Base-by-base conservation (phyloP, 2,113 vertebrate genomes). In the Pomatostomus ruficeps region DNA sequence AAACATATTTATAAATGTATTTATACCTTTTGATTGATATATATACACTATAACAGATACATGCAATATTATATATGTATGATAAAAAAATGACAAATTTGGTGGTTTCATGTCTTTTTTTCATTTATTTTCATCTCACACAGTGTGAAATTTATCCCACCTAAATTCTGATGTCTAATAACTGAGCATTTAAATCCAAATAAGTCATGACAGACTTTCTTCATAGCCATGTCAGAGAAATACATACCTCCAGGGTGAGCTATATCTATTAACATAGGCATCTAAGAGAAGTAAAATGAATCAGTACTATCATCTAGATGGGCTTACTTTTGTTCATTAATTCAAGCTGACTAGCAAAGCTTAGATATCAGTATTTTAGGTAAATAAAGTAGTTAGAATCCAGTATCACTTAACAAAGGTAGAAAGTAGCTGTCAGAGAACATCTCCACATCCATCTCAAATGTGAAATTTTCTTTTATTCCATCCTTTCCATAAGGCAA, bases 401-500 rank as follows among this genome's bases (percentile, higher is more conserved):
- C 10, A 65, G 15, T 17, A 66, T 40, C 62, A 40, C 1, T 1
- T n/a, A 70, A 62, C 20, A 63, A 48, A 71, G 25, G 49, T 48
- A 61, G 73, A 93, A 91, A 73, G 25, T 29, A 83, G 11, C n/a
- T 83, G 76, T 59, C 67, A 75, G 43, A 59, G 28, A 89, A 76
- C 11, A 43, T 19, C 43, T 33, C 7, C 31, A 35, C 23, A 62
- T 82, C 12, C 19, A 61, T 80, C 25, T 93, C n/a, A 83, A 59
- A 77, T 66, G n/a, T 1, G 1, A 43, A 91, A 45, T 46, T 85
- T 91, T 61, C 45, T 94, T 92, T 89, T 94, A 84, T 86, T 68
- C 28, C 18, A 77, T n/a, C 7, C 65, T 73, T 89, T 72, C 51
- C 35, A 40, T 58, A 91, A 49, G 59, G 58, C 1, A 9, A 89